Evolutionary conservation across 2,113 vertebrate genomes (phyloP).

Genomic region (Passer montanus): DNA sequence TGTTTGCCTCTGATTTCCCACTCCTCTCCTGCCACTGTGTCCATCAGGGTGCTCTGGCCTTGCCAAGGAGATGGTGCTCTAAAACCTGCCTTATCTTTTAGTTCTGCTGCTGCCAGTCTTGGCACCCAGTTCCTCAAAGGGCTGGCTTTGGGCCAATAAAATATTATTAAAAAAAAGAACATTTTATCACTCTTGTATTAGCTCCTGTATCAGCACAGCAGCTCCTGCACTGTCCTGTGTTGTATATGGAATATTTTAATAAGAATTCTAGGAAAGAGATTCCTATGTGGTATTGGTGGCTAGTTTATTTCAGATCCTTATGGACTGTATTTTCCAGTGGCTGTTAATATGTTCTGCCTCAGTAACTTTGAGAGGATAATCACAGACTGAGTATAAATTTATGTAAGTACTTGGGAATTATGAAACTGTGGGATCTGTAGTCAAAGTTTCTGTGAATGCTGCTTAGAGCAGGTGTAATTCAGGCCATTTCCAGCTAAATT

Average conservation of each 20-base stretch:
- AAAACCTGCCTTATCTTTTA: background rate
- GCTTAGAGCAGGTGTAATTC: background rate
- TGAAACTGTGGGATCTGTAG: background rate
- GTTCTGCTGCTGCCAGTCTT: background rate
- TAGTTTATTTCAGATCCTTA: background rate
- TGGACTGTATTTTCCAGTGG: background rate
- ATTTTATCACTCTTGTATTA: background rate
- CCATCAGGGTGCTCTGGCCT: background rate
- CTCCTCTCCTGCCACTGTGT: fast-evolving
- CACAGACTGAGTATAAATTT: fast-evolving
- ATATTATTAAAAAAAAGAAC: background rate
- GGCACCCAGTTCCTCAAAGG: background rate
- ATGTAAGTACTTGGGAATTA: background rate
- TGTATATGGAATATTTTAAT: background rate
- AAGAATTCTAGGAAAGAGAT: background rate
- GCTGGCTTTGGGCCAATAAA: background rate
- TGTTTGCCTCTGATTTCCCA: background rate
- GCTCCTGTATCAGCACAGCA: background rate
- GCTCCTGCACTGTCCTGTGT: background rate
- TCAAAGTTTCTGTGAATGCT: background rate
- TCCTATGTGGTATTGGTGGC: fast-evolving
- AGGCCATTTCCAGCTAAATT: background rate
- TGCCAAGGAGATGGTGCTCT: background rate
- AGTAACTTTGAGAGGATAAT: background rate
- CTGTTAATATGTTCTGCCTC: background rate